Evolutionary conservation across 2,113 vertebrate genomes (phyloP), one percentile per base, ranked within the genome.

Genomic region (Microtus ochrogaster): DNA sequence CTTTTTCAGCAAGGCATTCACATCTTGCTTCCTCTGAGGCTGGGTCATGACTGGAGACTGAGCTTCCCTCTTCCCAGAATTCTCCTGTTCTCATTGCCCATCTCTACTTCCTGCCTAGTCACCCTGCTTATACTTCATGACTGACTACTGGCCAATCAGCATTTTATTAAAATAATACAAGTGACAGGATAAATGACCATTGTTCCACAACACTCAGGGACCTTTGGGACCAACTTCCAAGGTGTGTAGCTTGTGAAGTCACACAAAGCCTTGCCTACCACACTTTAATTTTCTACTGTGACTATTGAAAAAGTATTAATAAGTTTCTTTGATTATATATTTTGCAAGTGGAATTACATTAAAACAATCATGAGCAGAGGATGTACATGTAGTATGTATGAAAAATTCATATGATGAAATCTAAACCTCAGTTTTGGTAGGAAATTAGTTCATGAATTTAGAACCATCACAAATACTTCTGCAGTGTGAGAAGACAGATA

Each of bases 171-270:
- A 58, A 58, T 58, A 58, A 5, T 58, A 58, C 16, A 58, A 58
- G 55, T 58, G 55, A 58, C 55, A 58, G 55, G 4, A 58, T 58
- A 58, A 58, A 19, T 58, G 55, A 58, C 55, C 55, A 19, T 58
- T 58, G 55, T 58, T 16, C 55, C 55, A 58, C 55, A 58, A 58
- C 55, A 58, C 55, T 58, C 55, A 39, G 9, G 30, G 5, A 1
- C 28, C 76, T 39, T 63, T 39, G 33, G 49, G 66, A 76, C 55
- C 28, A 66, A 44, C 19, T 72, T 72, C 36, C 0, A 47, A n/a
- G 19, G 21, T 0, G 0, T 41, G 1, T 2, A 30, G 16, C 11
- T 28, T 47, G 19, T 68, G 24, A 22, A 66, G 26, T n/a, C 24
- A 33, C 24, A 33, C 5, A 70, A 77, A 79, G n/a, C 24, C 26